A percentile compares a stretch with the other conserved stretches of the same genome.
These are phyloP conservation scores for Bambusicola thoracicus DNA, from an alignment of 2,113 vertebrate species.

Conservation along the genomic window DNA sequence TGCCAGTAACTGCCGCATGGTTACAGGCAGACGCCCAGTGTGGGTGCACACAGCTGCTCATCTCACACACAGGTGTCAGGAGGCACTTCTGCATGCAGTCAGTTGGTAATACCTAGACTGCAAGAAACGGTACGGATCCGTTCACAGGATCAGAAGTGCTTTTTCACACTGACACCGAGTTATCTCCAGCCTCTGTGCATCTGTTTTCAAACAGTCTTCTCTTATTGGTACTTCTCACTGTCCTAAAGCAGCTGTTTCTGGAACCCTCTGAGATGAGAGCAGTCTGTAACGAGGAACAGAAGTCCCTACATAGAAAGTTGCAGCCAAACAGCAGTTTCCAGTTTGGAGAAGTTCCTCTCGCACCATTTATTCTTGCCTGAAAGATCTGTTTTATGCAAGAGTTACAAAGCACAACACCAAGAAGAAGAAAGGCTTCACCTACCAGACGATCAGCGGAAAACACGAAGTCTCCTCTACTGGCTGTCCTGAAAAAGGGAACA, in stretches of 20 bases:
- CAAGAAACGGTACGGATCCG: background rate
- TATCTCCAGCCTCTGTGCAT: background rate
- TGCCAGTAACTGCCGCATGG: background rate
- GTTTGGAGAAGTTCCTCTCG: background rate
- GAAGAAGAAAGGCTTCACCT: constrained; percentile 74
- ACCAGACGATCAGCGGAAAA: constrained; percentile 97
- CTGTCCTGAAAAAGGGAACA: constrained; percentile 83
- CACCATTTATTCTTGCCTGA: background rate
- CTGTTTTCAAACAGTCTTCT: background rate
- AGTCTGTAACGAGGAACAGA: background rate
- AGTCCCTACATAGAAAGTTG: background rate
- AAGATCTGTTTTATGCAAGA: background rate
- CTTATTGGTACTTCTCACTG: background rate
- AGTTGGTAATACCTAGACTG: background rate
- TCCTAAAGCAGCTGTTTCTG: background rate
- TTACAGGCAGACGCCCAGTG: background rate
- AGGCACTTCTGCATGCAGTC: background rate
- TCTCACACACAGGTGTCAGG: background rate
- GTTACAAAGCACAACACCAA: background rate
- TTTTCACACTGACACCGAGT: background rate
- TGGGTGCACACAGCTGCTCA: background rate
- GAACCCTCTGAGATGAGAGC: background rate
- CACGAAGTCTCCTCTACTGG: constrained; percentile 96
- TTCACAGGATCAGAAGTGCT: constrained; percentile 1
- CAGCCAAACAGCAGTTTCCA: background rate